phyloP scores from a whole-genome alignment of 1,140 invertebrate genomes.

The Hetaerina americana region DNA sequence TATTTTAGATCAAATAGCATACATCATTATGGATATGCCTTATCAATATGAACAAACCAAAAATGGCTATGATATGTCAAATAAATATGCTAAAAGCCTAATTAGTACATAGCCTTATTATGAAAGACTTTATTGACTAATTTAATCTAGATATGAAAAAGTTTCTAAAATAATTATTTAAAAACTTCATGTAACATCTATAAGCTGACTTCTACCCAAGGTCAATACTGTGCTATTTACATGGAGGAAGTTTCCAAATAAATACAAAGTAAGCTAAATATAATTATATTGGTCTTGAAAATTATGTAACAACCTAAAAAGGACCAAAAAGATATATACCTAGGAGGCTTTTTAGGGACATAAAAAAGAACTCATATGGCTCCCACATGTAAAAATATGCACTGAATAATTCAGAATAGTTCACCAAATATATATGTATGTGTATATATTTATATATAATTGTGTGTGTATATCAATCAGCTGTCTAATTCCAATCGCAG shows the following conservation, averaged over 20 bases:
- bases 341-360: background rate
- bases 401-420: no score
- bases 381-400: no score
- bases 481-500: no score
- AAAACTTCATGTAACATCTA: background rate
- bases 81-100: background rate
- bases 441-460: no score
- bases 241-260: background rate
- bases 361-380: no score
- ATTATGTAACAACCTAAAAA: background rate
- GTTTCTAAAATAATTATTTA: constrained; percentile 1
- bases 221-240: background rate
- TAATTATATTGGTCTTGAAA: background rate
- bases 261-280: background rate
- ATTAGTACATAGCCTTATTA: background rate
- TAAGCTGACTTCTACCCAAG: background rate
- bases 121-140: background rate
- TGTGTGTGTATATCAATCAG: no score
- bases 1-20: background rate
- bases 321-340: background rate
- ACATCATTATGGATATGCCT: background rate
- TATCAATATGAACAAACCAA: background rate
- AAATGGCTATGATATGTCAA: background rate
- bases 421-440: no score
- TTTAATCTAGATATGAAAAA: background rate